Conservation (phyloP, 2,797 vertebrate species). For the Gymnothorax reevesii region DNA sequence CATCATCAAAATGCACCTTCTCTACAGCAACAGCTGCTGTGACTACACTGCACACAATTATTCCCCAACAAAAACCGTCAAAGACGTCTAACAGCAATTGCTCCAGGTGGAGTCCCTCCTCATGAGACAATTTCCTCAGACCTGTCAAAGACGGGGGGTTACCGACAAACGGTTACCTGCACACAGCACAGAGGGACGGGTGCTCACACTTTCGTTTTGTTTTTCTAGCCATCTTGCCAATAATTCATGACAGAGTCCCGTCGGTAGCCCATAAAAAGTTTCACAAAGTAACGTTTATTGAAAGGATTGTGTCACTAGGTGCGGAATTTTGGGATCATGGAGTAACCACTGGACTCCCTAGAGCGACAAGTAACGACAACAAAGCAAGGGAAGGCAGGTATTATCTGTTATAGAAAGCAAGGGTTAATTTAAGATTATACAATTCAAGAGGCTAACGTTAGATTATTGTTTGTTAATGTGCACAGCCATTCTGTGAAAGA, state of each 20-base stretch:
- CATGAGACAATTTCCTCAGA: background rate
- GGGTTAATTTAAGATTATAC: background rate
- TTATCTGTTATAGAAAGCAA: background rate
- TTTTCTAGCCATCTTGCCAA: background rate
- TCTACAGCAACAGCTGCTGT: slow-evolving; percentile 25
- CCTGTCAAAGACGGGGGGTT: background rate
- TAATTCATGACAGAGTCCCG: background rate
- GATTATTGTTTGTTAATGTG: background rate
- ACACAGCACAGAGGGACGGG: background rate
- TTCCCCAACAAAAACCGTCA: slow-evolving; percentile 45
- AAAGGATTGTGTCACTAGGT: slow-evolving; percentile 51
- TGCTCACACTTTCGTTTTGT: background rate
- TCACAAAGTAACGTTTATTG: slow-evolving; percentile 46
- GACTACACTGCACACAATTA: slow-evolving; percentile 28
- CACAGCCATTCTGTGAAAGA: background rate
- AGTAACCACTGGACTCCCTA: background rate
- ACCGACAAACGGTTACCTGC: background rate
- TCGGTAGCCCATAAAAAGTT: too few relatives aligned
- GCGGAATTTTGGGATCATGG: slow-evolving; percentile 4
- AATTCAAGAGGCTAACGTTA: background rate
- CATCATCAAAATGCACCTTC: background rate
- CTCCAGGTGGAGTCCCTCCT: slow-evolving; percentile 22
- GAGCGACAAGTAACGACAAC: background rate
- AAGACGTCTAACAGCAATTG: slow-evolving; percentile 18
- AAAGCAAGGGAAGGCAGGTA: background rate